Base-by-base conservation (phyloP, 2,113 vertebrate genomes). In the Laterallus jamaicensis region DNA sequence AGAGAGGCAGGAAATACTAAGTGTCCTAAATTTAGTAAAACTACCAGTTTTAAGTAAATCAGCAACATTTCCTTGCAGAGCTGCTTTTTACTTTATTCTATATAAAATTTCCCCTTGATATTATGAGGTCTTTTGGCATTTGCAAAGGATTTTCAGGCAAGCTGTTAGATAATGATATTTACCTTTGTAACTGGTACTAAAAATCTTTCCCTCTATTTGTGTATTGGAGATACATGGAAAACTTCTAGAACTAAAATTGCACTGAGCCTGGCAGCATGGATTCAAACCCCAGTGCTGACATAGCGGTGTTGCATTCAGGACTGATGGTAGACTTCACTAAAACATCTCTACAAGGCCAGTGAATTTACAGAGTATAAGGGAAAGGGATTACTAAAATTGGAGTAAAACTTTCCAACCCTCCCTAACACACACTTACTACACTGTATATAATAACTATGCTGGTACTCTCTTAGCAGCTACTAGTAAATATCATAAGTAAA, bases 131-230 rank as follows among this genome's bases (percentile, higher is more conserved):
- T 92, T 80, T 42, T 77, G 68, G 32, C n/a, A 74, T 90, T 95
- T 92, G 25, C 64, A 74, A 56, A 77, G 50, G 70, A 82, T 88
- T 89, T 82, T 40, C 82, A 74, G 67, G 44, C 40, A 73, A 92
- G 32, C 15, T 83, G 52, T 73, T 77, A 74, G 96, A 84, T 75
- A 91, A 49, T 26, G 28, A 62, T 82, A 55, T 70, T 94, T 96
- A 90, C 64, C 60, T 83, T 91, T 88, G 64, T 63, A 90, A 81
- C 9, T 74, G 37, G 14, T 52, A 49, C 68, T 73, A 74, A 82
- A 94, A 25, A 40, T 47, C 35, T 84, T 76, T 71, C 25, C 39
- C 10, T 78, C 15, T 76, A 9, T 47, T 77, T 79, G 7, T 70
- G 8, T 76, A 55, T 62, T 55, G 62, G 32, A 21, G 12, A 40